Percentiles rank a stretch among this genome's conserved stretches.
phyloP scores from a whole-genome alignment of 2,797 vertebrate genomes.

The Pyrocephalus nanus region DNA sequence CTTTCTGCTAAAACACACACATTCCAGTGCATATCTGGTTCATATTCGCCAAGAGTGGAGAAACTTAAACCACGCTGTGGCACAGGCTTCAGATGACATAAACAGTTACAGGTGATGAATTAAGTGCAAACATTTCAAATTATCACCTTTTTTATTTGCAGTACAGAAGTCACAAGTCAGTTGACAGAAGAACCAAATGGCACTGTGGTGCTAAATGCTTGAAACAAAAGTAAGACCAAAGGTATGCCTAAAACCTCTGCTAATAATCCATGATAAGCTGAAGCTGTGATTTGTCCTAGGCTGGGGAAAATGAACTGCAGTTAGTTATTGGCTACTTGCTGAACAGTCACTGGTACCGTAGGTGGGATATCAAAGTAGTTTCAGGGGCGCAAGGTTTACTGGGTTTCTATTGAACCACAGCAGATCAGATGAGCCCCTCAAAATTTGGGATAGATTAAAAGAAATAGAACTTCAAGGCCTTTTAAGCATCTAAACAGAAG shows the following conservation, averaged over 20 bases:
- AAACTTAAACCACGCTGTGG: neutral
- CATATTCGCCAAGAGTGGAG: neutral
- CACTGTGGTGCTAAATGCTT: neutral
- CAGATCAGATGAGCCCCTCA: neutral
- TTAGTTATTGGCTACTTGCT: neutral
- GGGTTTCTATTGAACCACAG: neutral
- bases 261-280: neutral
- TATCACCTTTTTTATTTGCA: conserved; percentile 51
- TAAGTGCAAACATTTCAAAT: conserved; percentile 49
- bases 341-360: neutral
- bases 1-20: neutral
- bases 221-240: neutral
- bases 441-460: neutral
- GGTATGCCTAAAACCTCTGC: neutral
- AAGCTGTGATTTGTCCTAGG: neutral
- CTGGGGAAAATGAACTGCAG: neutral
- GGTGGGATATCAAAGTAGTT: neutral
- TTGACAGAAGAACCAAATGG: neutral
- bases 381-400: neutral
- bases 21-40: neutral
- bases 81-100: neutral
- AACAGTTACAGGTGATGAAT: neutral
- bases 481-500: neutral
- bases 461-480: neutral
- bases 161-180: neutral